Conservation (phyloP, 2,113 vertebrate species). For the Lipophrys pholis region DNA sequence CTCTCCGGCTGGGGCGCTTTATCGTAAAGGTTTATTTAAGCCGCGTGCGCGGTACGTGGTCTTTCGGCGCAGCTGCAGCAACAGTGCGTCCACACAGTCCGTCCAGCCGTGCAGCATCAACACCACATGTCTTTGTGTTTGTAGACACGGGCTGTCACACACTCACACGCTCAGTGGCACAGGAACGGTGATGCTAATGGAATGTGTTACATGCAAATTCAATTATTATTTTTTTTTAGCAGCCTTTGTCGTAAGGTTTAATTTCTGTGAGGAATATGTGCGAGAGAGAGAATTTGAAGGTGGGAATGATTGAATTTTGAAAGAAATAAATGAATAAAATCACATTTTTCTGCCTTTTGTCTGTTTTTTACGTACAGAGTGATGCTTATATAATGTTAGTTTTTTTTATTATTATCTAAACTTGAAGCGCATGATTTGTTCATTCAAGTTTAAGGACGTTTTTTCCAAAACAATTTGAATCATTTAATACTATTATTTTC, state of each 20-base stretch:
- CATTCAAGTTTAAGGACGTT: too few relatives aligned
- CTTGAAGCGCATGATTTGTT: too few relatives aligned
- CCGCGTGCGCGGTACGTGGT: conserved; percentile 12
- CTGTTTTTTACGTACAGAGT: not conserved
- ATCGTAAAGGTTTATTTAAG: not conserved
- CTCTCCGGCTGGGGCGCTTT: conserved; percentile 18
- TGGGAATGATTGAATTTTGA: conserved; percentile 41
- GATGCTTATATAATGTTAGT: not conserved
- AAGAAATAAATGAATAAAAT: conserved; percentile 64
- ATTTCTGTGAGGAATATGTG: conserved; percentile 37
- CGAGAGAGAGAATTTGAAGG: conserved; percentile 9
- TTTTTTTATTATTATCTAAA: not conserved
- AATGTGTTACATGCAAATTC: conserved; percentile 35
- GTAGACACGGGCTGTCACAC: conserved; percentile 13
- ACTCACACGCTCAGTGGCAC: conserved; percentile 14
- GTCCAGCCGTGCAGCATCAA: conserved; percentile 17
- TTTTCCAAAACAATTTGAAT: too few relatives aligned
- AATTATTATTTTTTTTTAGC: conserved; percentile 30
- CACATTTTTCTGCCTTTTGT: not conserved
- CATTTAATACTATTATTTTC: too few relatives aligned
- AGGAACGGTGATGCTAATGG: conserved; percentile 2
- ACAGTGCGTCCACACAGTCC: not conserved
- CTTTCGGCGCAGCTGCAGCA: not conserved
- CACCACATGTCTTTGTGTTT: conserved; percentile 41
- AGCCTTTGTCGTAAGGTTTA: conserved; percentile 33